Evolutionary conservation across 1,140 invertebrate species (phyloP).

Genomic region (Anastrepha obliqua): DNA sequence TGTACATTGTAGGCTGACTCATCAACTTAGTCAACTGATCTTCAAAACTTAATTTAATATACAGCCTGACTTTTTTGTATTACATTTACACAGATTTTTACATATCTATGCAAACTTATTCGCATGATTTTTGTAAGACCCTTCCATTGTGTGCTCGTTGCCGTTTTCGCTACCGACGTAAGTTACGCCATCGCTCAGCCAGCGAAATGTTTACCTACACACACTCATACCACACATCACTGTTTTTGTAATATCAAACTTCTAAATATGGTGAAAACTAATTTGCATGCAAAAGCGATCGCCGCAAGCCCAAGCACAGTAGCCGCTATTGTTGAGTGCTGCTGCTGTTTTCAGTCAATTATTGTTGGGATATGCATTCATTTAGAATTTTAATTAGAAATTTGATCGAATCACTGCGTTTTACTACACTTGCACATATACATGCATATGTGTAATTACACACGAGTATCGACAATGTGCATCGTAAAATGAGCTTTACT

Average conservation of each 20-base stretch:
- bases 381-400: slow-evolving; percentile 51
- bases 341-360: neutral
- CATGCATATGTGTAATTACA: neutral
- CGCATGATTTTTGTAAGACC: slow-evolving; percentile 10
- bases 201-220: neutral
- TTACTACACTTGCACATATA: neutral
- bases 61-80: neutral
- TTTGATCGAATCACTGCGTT: slow-evolving; percentile 20
- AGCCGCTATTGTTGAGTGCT: slow-evolving; percentile 21
- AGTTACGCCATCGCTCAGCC: neutral
- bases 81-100: neutral
- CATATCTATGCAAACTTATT: neutral
- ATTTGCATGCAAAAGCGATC: slow-evolving; percentile 50
- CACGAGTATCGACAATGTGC: neutral
- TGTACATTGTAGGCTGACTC: neutral
- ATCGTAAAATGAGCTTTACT: neutral
- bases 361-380: slow-evolving; percentile 22
- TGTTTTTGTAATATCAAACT: neutral
- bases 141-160: slow-evolving; percentile 1
- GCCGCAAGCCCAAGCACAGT: slow-evolving; percentile 32
- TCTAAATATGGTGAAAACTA: slow-evolving; percentile 47
- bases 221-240: neutral
- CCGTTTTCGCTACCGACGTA: neutral
- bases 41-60: neutral
- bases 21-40: neutral